These are phyloP conservation scores for Melieria picta DNA, from an alignment of 2,888 invertebrate species.

Conservation along the genomic window DNA sequence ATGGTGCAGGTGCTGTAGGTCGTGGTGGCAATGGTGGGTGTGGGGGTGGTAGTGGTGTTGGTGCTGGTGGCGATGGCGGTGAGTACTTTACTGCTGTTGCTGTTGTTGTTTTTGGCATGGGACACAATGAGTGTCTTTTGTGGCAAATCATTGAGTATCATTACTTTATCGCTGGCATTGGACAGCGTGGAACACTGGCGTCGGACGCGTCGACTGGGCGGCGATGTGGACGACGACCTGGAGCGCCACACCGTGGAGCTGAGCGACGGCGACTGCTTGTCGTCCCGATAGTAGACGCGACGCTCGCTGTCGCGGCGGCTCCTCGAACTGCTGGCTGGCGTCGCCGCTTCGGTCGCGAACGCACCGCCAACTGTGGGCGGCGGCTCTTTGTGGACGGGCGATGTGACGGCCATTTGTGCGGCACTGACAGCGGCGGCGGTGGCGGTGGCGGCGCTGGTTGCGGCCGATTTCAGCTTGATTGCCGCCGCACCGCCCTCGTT, in stretches of 20 bases:
- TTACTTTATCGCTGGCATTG: constrained; percentile 58
- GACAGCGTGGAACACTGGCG: constrained; percentile 53
- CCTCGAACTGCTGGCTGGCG: too few species aligned
- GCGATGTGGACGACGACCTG: constrained; percentile 14
- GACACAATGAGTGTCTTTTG: constrained; percentile 31
- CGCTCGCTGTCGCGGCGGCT: background rate
- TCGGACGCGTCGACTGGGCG: constrained; percentile 42
- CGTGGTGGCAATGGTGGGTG: constrained; percentile 7
- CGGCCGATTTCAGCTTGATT: background rate
- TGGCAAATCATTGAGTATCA: constrained; percentile 52
- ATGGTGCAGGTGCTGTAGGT: constrained; percentile 11
- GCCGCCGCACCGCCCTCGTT: constrained; percentile 19
- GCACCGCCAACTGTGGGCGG: background rate
- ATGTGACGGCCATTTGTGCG: background rate
- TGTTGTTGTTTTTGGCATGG: constrained; percentile 36
- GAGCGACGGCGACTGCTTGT: background rate
- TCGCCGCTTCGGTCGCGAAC: too few species aligned
- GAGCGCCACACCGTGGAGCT: constrained; percentile 4
- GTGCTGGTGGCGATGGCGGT: constrained; percentile 6
- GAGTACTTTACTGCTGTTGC: constrained; percentile 8
- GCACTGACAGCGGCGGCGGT: background rate
- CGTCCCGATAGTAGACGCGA: background rate
- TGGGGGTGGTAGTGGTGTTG: constrained; percentile 2
- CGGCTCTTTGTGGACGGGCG: constrained; percentile 19
- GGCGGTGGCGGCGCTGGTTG: constrained; percentile 2